A percentile compares a stretch with the other conserved stretches of the same genome.
Evolutionary conservation across 2,113 vertebrate species (phyloP).

Genomic region (Atherinomorus stipes): DNA sequence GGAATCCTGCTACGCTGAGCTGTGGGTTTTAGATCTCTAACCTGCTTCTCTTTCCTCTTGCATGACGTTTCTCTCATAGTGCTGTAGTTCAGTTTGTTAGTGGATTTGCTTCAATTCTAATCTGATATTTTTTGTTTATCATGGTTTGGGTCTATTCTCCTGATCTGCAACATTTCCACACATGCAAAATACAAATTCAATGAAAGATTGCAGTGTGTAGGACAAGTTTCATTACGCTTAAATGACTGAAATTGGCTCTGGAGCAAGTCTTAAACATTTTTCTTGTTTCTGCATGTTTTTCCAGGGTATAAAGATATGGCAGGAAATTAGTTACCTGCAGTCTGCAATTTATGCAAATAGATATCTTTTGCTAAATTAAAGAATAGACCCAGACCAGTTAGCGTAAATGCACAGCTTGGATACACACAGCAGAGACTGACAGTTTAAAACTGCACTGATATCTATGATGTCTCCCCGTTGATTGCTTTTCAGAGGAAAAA

Average conservation of each 20-base stretch:
- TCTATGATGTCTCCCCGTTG: not conserved
- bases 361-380: not conserved
- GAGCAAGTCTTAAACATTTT: too few relatives aligned
- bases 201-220: not conserved
- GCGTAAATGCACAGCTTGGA: not conserved
- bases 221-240: too few relatives aligned
- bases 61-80: slow-evolving; percentile 53
- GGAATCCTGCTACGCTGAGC: slow-evolving; percentile 25
- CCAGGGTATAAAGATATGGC: too few relatives aligned
- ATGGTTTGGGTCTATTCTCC: slow-evolving; percentile 50
- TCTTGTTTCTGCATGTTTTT: too few relatives aligned
- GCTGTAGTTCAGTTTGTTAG: slow-evolving; percentile 23
- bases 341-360: not conserved
- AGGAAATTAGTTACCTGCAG: too few relatives aligned
- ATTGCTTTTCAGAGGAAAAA: slow-evolving; percentile 44
- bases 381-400: slow-evolving; percentile 35
- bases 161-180: not conserved
- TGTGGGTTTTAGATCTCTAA: slow-evolving; percentile 32
- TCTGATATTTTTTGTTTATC: not conserved
- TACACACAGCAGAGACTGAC: not conserved
- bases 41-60: slow-evolving; percentile 50
- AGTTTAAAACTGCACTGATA: not conserved
- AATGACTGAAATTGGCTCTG: too few relatives aligned
- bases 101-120: slow-evolving; percentile 9
- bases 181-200: not conserved